Evolutionary conservation across 2,113 vertebrate species (phyloP), one percentile per base, ranked within the genome.

Genomic region (Limnothrissa miodon): DNA sequence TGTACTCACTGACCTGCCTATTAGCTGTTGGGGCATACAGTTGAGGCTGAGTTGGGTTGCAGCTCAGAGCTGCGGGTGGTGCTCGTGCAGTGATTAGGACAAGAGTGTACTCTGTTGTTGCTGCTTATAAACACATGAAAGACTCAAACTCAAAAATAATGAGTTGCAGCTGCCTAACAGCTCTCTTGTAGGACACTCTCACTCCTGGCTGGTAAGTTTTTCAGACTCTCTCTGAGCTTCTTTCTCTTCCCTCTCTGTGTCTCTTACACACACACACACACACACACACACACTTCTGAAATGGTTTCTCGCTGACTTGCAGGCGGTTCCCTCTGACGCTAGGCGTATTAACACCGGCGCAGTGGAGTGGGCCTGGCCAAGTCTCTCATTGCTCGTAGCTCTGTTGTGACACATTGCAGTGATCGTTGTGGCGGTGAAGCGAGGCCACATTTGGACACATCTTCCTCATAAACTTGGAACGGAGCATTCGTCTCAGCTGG

Each of bases 381-480:
- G 45, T 45, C 78, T 44, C 78, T 88, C 88, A 83, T 62, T 85
- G 84, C 46, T 88, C 84, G 86, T 90, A 87, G 89, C 88, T 90
- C 82, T 85, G 66, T 81, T 74, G 81, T 86, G 84, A 86, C 90
- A 90, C 90, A 83, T 33, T 91, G 88, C 83, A 92, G 81, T 90
- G 80, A 92, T 93, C 90, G 90, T 87, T 82, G 11, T 88, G 85
- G 89, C 42, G 23, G 85, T 81, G 70, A 89, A 85, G 85, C 81
- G 3, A 86, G 91, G 84, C 89, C 84, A 85, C 86, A 86, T 33
- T 45, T 82, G 88, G 66, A 88, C 66, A 84, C 82, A 82, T 90
- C 79, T 62, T 25, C 29, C 56, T 19, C 81, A 84, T 87, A 91
- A 90, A 92, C 86, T 87, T 78, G 19, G 70, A 91, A 29, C 13